Conservation (phyloP, 2,113 vertebrate genomes). For the Panthera tigris region DNA sequence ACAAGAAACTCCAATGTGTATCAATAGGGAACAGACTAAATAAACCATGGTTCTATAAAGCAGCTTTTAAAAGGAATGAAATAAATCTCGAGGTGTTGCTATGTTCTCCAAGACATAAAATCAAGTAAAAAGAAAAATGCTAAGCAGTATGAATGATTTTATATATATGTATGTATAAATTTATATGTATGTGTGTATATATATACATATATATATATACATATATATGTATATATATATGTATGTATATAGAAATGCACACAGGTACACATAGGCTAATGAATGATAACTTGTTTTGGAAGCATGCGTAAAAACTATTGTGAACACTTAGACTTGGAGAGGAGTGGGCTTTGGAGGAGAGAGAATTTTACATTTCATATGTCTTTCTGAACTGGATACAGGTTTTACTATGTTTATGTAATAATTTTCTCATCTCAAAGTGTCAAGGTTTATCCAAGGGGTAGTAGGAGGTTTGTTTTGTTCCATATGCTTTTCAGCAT, state of each 20-base stretch:
- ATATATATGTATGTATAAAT: no score
- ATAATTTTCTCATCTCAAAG: constrained; percentile 24
- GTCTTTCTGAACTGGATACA: background rate
- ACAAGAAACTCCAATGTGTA: background rate
- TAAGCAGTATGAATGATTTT: background rate
- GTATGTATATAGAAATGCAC: background rate
- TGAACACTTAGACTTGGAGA: background rate
- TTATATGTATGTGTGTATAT: no score
- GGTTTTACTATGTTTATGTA: background rate
- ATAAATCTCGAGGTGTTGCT: background rate
- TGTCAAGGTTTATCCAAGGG: background rate
- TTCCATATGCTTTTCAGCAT: background rate
- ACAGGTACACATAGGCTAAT: background rate
- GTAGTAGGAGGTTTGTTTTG: background rate
- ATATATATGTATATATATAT: no score
- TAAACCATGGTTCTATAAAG: background rate
- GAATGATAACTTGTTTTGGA: background rate
- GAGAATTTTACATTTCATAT: background rate
- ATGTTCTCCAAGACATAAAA: constrained; percentile 22
- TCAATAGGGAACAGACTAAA: background rate
- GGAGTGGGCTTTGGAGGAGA: background rate
- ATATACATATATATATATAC: no score
- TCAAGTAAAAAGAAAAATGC: background rate
- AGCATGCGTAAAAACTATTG: background rate
- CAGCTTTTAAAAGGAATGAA: background rate